Evolutionary conservation across 2,113 vertebrate species (phyloP).

Genomic region (Passer montanus): DNA sequence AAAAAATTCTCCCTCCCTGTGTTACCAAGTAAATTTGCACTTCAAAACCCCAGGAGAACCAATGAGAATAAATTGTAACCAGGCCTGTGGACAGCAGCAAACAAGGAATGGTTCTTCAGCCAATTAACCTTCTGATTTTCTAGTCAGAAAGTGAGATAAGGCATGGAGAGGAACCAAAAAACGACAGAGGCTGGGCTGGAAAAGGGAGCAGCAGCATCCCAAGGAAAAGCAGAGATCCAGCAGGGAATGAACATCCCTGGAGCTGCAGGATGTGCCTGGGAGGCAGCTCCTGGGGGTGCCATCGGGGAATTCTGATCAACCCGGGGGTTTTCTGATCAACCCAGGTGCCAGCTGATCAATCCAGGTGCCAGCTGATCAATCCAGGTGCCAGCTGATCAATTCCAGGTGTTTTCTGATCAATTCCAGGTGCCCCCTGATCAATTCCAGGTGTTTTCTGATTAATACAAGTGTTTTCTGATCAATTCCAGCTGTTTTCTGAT

Average conservation of each 20-base stretch:
- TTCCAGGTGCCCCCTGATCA: neutral
- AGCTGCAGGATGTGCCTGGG: neutral
- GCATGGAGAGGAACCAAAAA: neutral
- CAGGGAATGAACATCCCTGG: neutral
- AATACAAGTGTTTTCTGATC: no score
- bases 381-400: no score
- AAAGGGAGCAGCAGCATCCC: neutral
- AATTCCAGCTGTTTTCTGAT: neutral
- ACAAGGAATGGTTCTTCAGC: neutral
- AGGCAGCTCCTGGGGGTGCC: neutral
- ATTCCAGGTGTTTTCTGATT: neutral
- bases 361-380: no score
- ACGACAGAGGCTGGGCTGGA: neutral
- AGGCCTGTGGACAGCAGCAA: neutral
- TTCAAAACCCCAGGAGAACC: neutral
- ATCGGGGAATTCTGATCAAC: neutral
- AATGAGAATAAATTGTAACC: neutral
- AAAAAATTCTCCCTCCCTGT: neutral
- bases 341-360: no score
- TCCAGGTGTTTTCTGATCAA: no score
- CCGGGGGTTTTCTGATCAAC: neutral
- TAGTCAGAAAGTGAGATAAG: neutral
- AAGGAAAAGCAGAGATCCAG: neutral
- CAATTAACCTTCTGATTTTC: neutral
- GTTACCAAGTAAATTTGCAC: neutral